Evolutionary conservation across 2,113 vertebrate genomes (phyloP).

Genomic region (Paralichthys olivaceus): DNA sequence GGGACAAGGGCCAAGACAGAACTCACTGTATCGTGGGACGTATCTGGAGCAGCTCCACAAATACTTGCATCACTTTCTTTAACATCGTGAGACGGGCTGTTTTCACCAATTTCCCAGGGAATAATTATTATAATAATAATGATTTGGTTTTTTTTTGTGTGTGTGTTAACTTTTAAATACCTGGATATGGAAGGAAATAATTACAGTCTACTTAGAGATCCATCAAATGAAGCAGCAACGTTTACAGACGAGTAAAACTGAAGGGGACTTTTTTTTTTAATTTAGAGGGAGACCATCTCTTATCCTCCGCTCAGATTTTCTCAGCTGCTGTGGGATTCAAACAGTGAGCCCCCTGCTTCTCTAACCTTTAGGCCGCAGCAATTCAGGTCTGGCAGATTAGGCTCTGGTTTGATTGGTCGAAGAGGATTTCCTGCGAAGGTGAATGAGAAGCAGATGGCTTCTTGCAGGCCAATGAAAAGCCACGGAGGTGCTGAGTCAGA

Average conservation of each 20-base stretch:
- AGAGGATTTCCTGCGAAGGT: conserved; percentile 64
- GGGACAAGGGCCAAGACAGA: too few relatives aligned
- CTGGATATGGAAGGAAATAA: too few relatives aligned
- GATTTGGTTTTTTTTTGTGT: not conserved
- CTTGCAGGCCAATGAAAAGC: conserved; percentile 53
- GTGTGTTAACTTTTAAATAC: not conserved
- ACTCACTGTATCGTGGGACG: too few relatives aligned
- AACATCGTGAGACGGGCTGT: too few relatives aligned
- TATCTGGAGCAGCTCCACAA: too few relatives aligned
- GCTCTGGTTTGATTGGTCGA: conserved; percentile 63
- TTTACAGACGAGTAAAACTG: too few relatives aligned
- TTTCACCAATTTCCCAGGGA: too few relatives aligned
- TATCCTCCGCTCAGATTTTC: conserved; percentile 34
- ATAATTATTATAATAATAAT: not conserved
- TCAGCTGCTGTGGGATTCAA: conserved; percentile 53
- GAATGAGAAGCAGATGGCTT: conserved; percentile 75
- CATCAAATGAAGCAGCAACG: too few relatives aligned
- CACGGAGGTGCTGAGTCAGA: conserved; percentile 63
- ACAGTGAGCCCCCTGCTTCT: conserved; percentile 45
- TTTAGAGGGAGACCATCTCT: conserved; percentile 17
- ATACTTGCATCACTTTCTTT: too few relatives aligned
- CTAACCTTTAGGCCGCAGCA: conserved; percentile 48
- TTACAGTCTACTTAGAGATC: too few relatives aligned
- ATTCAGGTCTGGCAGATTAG: conserved; percentile 53
- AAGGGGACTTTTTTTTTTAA: not conserved